These are phyloP conservation scores for Platyrinchus mystaceus DNA, from an alignment of 2,797 vertebrate genomes.

Conservation along the genomic window DNA sequence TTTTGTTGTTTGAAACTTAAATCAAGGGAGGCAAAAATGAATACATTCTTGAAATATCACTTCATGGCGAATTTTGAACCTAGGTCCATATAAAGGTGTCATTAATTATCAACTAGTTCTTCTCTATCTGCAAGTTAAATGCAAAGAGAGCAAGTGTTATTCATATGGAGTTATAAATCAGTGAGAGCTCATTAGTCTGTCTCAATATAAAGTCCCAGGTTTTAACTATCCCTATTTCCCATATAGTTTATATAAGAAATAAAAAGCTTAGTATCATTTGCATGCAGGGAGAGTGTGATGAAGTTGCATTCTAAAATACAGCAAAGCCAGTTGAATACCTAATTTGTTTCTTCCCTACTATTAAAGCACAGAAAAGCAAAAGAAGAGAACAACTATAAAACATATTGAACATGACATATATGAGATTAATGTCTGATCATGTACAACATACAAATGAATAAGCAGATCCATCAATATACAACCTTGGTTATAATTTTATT, in stretches of 20 bases:
- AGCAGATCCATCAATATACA: not conserved
- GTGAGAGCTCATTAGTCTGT: not conserved
- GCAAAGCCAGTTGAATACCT: not conserved
- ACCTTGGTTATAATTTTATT: not conserved
- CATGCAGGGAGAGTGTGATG: not conserved
- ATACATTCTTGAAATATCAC: not conserved
- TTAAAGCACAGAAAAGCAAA: not conserved
- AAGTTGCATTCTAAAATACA: conserved; percentile 18
- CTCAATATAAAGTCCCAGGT: not conserved
- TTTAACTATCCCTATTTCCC: conserved; percentile 1
- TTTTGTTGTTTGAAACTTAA: not conserved
- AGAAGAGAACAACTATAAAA: not conserved
- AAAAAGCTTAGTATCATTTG: not conserved
- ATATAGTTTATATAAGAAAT: conserved; percentile 10
- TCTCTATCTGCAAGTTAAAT: not conserved
- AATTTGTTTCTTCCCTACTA: not conserved
- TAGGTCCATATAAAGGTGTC: not conserved
- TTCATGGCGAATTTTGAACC: not conserved
- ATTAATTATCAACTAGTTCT: not conserved
- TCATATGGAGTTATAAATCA: not conserved
- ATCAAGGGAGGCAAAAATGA: not conserved
- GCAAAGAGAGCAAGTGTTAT: not conserved
- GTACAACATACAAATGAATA: not conserved
- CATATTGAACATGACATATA: not conserved
- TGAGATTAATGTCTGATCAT: not conserved